Evolutionary conservation across 2,888 invertebrate species (phyloP).

Genomic region (Aethes cnicana): DNA sequence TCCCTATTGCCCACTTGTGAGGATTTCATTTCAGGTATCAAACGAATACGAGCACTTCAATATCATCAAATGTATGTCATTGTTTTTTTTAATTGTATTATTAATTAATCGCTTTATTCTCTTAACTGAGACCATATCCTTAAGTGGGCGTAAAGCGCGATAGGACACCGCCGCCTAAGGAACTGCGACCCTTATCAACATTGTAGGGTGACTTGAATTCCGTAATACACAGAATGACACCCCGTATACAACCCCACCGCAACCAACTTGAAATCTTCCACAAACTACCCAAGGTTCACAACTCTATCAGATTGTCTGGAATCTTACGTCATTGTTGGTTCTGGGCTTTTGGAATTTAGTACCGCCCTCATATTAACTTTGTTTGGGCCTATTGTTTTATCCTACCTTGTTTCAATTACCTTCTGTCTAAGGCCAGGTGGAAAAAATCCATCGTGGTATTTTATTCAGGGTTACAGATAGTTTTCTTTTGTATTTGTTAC

Average conservation of each 20-base stretch:
- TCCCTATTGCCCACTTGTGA: too few relatives aligned
- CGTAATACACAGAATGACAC: conserved; percentile 63
- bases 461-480: conserved; percentile 16
- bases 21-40: too few relatives aligned
- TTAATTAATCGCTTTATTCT: conserved; percentile 22
- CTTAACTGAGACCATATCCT: conserved; percentile 42
- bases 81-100: too few relatives aligned
- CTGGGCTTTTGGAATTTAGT: conserved; percentile 56
- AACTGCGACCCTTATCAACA: conserved; percentile 76
- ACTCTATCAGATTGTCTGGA: conserved; percentile 16
- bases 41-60: too few relatives aligned
- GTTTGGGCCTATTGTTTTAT: conserved; percentile 64
- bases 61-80: too few relatives aligned
- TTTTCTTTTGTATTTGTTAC: conserved; percentile 19
- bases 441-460: conserved; percentile 22
- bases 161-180: conserved; percentile 67
- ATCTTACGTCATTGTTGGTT: conserved; percentile 38
- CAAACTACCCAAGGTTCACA: conserved; percentile 21
- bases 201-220: conserved; percentile 62
- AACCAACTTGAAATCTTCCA: conserved; percentile 40
- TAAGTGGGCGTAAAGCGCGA: conserved; percentile 62
- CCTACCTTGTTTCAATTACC: conserved; percentile 67
- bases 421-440: conserved; percentile 25
- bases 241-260: conserved; percentile 38
- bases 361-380: conserved; percentile 63